Percentiles rank a stretch among this genome's conserved stretches.
phyloP scores from a whole-genome alignment of 1,140 invertebrate genomes.

The Pollicipes pollicipes region DNA sequence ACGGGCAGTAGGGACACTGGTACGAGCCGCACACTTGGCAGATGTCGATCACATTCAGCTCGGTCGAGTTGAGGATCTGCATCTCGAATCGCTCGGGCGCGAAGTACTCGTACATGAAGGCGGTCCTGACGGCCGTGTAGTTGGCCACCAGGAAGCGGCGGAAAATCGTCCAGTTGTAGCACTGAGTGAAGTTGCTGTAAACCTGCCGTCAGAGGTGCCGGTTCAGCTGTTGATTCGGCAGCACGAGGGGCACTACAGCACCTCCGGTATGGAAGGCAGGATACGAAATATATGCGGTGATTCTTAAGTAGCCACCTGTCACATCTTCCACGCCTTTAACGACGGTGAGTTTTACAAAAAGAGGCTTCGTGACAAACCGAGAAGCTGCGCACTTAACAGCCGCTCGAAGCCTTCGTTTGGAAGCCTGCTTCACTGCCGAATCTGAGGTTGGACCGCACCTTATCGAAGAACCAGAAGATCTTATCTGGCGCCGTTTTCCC shows the following conservation, averaged over 20 bases:
- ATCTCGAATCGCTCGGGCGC: conserved; percentile 39
- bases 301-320: too few species aligned
- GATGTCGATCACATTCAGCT: conserved; percentile 36
- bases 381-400: too few species aligned
- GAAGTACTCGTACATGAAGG: conserved; percentile 37
- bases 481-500: conserved; percentile 21
- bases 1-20: conserved; percentile 43
- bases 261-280: too few species aligned
- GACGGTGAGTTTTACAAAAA: too few species aligned
- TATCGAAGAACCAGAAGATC: conserved; percentile 28
- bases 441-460: conserved; percentile 20
- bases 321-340: too few species aligned
- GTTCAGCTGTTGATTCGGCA: too few species aligned
- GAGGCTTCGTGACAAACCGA: too few species aligned
- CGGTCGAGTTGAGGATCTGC: conserved; percentile 34
- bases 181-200: conserved; percentile 15
- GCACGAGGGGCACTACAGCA: background rate
- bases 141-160: conserved; percentile 42
- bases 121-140: conserved; percentile 33
- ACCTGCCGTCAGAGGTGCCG: background rate
- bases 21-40: conserved; percentile 46
- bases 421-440: background rate
- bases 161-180: conserved; percentile 30
- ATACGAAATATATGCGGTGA: too few species aligned
- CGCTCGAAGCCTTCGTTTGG: too few species aligned